A percentile compares a stretch with the other conserved stretches of the same genome.
Evolutionary conservation across 2,888 invertebrate species (phyloP).

Genomic region (Dryocosmus kuriphilus): DNA sequence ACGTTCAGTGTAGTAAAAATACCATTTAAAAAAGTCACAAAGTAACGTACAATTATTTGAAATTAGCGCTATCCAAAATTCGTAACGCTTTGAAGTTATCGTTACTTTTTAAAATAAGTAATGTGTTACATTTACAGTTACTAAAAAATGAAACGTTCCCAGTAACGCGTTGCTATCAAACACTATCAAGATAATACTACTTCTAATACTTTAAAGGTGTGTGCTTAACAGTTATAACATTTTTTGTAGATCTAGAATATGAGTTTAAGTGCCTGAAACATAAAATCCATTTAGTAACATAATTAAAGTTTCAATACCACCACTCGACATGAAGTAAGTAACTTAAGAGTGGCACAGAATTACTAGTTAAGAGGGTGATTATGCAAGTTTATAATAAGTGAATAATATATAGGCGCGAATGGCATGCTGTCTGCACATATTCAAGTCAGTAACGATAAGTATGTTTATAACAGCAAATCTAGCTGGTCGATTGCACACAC

Average conservation of each 20-base stretch:
- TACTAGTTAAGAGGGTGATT: not conserved
- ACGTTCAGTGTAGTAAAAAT: no score
- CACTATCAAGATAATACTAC: no score
- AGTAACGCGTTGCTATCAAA: no score
- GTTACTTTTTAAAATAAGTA: no score
- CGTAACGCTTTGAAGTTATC: no score
- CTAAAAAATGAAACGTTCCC: no score
- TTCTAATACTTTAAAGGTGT: no score
- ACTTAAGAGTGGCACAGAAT: not conserved
- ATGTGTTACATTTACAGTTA: no score
- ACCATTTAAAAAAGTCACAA: no score
- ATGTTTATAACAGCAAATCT: not conserved
- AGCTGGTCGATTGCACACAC: not conserved
- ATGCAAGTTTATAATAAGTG: not conserved
- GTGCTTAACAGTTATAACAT: not conserved
- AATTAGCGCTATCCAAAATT: no score
- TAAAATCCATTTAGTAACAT: not conserved
- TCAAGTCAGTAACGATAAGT: not conserved
- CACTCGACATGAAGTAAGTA: not conserved
- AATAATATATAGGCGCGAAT: not conserved
- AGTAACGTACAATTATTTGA: no score
- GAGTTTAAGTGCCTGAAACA: not conserved
- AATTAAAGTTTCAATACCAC: not conserved
- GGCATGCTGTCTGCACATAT: not conserved
- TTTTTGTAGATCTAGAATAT: not conserved